Conservation (phyloP, 2,113 vertebrate genomes). For the Anarhynchus alexandrinus region DNA sequence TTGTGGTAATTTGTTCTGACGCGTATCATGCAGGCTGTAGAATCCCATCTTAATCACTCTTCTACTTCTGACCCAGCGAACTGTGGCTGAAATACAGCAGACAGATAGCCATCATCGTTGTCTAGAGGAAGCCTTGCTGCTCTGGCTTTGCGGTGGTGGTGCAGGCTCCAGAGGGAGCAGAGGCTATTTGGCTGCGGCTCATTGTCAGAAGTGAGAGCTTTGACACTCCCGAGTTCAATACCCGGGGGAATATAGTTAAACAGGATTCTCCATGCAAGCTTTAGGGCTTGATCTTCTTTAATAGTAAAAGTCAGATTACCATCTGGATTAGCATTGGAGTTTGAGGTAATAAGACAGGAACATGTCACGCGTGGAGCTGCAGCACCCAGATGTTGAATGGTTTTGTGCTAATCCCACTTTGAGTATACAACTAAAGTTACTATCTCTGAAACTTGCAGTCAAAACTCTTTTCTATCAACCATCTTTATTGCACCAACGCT, state of each 20-base stretch:
- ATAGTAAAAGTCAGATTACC: neutral
- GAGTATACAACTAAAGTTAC: neutral
- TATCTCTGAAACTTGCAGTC: neutral
- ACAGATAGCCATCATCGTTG: accelerated
- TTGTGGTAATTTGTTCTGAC: neutral
- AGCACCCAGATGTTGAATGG: neutral
- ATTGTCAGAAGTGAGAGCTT: neutral
- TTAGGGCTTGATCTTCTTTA: neutral
- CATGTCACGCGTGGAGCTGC: accelerated
- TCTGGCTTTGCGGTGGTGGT: neutral
- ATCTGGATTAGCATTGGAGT: neutral
- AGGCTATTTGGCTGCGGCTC: neutral
- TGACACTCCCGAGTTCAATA: neutral
- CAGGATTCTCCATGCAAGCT: neutral
- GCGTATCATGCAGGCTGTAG: neutral
- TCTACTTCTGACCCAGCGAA: neutral
- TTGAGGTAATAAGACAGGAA: neutral
- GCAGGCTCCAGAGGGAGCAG: neutral
- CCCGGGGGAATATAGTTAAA: neutral
- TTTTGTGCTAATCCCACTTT: neutral
- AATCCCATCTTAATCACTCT: neutral
- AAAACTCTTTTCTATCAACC: neutral
- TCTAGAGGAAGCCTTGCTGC: neutral
- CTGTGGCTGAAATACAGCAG: neutral
- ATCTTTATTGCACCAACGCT: constrained; percentile 10